A percentile compares a stretch with the other conserved stretches of the same genome.
Evolutionary conservation across 2,113 vertebrate species (phyloP).

Genomic region (Axis porcinus): DNA sequence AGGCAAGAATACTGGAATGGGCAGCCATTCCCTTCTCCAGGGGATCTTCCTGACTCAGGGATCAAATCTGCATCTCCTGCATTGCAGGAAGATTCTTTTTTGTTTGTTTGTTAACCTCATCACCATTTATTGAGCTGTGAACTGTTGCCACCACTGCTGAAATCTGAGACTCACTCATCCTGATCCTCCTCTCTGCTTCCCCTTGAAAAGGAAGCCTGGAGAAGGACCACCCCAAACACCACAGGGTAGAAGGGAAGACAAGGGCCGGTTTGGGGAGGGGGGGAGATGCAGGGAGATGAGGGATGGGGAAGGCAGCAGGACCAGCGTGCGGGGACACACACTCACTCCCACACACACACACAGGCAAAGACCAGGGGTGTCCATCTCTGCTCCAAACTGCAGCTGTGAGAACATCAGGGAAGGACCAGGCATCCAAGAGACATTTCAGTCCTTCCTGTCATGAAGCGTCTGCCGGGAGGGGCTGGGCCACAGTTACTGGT

Average conservation of each 20-base stretch:
- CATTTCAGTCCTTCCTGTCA: conserved; percentile 69
- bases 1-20: neutral
- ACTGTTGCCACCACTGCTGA: neutral
- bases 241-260: neutral
- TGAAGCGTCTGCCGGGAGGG: neutral
- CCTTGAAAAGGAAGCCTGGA: neutral
- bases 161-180: neutral
- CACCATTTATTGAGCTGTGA: neutral
- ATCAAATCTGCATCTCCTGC: neutral
- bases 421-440: conserved; percentile 27
- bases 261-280: too few species aligned
- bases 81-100: neutral
- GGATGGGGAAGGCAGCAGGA: neutral
- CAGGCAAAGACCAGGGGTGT: neutral
- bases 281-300: neutral
- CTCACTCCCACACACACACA: neutral
- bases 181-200: neutral
- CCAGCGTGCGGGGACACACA: neutral
- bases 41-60: neutral
- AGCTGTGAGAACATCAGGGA: neutral
- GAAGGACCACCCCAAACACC: neutral
- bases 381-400: neutral
- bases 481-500: neutral
- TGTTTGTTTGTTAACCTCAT: neutral
- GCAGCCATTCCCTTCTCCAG: neutral